Evolutionary conservation across 2,797 vertebrate species (phyloP), one percentile per base, ranked within the genome.

Genomic region (Periparus ater): DNA sequence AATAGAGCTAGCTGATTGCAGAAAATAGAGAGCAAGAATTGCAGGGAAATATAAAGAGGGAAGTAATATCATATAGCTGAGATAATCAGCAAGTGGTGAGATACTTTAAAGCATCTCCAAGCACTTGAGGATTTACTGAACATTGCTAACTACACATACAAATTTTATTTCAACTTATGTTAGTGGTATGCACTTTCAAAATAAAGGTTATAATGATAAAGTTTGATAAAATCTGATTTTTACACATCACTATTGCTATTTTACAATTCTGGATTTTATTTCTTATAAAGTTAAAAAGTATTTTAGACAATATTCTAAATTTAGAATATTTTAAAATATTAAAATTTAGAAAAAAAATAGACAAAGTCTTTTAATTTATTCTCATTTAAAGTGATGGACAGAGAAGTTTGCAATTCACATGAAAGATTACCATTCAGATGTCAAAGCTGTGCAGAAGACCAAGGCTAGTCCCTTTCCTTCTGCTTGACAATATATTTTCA

Each of bases 1-100:
- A 85, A 80, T 47, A 88, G 45, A 92, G 44, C n/a, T 11, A 72
- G 58, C 19, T 88, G 91, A 96, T 78, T 94, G 54, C 61, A 91
- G 55, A 65, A 88, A 91, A 94, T 3, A 91, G 85, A 81, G 17
- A 68, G 29, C 25, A 83, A 61, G 18, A 54, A 80, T 30, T 88
- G 36, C 17, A 89, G 50, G 19, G 47, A 90, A 85, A 60, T 68
- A 29, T 44, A 67, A 77, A 89, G 53, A 86, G 11, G 45, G 11
- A 76, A 92, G 85, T 61, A 77, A 67, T 45, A 86, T 57, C 30
- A 84, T 13, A 45, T 53, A 84, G 32, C 42, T 48, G 10, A 89
- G 55, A 67, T 45, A 87, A 80, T 79, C 75, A 80, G 75, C 17
- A 70, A 82, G 57, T 25, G 21, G 17, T 20, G 22, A 96, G 57